Evolutionary conservation across 2,888 invertebrate species (phyloP), one percentile per base, ranked within the genome.

Genomic region (Tortricodes alternella): DNA sequence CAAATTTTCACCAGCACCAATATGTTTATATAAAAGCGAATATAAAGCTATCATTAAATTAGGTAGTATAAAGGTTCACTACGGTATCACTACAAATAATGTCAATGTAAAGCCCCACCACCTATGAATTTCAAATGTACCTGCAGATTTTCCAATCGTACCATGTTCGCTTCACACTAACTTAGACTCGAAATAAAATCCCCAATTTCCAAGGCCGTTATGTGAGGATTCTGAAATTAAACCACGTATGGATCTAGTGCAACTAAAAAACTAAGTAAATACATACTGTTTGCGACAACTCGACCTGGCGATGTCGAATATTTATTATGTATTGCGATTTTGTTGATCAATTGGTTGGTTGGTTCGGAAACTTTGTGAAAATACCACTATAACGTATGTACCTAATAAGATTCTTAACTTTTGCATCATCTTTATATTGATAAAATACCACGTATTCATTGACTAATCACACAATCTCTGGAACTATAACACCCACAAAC

Each of bases 151-250:
- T 88, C 88, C 88, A 89, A 86, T 78, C 81, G 86, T 77, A 89
- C 87, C 89, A 89, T 89, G 77, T 79, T 85, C 74, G 78, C 74
- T 80, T 74, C 67, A 57, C 62, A 65, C 58, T 64, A 66, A 67
- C 56, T 64, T 65, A 67, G 78, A 79, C 75, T 79, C 72, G 81
- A 78, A 83, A 74, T 75, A 74, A 80, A 73, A 74, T 73, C 76
- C 78, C 79, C 73, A 85, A 85, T 80, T 77, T 81, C 83, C 85
- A 77, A 85, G 71, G 79, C 80, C 81, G 81, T 78, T 73, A 81
- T 74, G 77, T 78, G 80, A 68, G 68, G 82, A 74, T 77, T 89
- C 89, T 89, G 89, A 89, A 89, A 89, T 85, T 86, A 89, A 88
- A 88, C 68, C 77, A 85, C 65, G 73, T 75, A 78, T 79, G 76